Base-by-base conservation (phyloP, 2,797 vertebrate genomes). In the Chelonia mydas region DNA sequence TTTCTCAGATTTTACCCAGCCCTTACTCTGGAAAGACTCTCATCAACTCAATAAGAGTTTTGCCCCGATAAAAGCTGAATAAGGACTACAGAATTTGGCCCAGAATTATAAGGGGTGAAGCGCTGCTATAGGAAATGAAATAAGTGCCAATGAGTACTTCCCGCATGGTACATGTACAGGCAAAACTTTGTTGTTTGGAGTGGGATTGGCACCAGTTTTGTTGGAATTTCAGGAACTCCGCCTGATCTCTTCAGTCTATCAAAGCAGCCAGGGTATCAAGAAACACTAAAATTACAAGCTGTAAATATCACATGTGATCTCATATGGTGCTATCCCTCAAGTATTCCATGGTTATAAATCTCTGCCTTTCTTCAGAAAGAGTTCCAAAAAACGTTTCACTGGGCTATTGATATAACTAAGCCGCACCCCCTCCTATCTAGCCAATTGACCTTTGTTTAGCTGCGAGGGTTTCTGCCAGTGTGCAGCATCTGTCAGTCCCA, bases 231-330 rank as follows among this genome's bases (percentile, higher is more conserved):
- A 81, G 87, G 61, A 95, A 23, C 81, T 82, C n/a, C 84, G 17
- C 25, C 81, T 94, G 95, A 68, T 72, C 77, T 89, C 28, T 90
- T 95, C 81, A 82, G 51, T 96, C 55, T 91, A 80, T 65, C 72
- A 92, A 84, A 92, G 80, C 79, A 94, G 72, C 61, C 61, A 93
- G 82, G 0, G 0, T 89, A 53, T 93, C 89, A 89, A 93, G 79
- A 80, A 95, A 37, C 72, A 81, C 55, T 89, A 65, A 87, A 82
- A 94, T 90, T 92, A 81, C 83, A 57, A 54, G 87, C 83, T 91
- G 55, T n/a, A 51, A 28, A 95, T 96, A 74, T 95, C 92, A 77
- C 21, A 49, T 89, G 55, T 97, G 96, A 97, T 84, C 47, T 95
- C 86, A 49, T 65, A 7, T 3, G 57, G 81, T 77, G 25, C 53